Evolutionary conservation across 2,113 vertebrate genomes (phyloP).

Genomic region (Siniperca knerii): DNA sequence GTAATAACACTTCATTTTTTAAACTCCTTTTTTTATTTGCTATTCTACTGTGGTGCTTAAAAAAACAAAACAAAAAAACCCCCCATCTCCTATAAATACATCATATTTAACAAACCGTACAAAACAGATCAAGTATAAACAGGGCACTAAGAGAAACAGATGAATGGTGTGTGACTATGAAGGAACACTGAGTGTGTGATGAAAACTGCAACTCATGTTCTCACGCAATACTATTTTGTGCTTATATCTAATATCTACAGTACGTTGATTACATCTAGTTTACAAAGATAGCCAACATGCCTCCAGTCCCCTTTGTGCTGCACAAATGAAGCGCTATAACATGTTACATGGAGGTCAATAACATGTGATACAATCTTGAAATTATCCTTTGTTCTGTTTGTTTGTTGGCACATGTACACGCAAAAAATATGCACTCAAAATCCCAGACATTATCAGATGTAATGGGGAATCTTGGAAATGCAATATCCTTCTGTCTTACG

Average conservation of each 20-base stretch:
- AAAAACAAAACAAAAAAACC: constrained; percentile 46
- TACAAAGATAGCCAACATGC: neutral
- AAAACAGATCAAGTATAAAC: constrained; percentile 75
- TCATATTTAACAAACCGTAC: constrained; percentile 67
- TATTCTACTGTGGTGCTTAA: constrained; percentile 43
- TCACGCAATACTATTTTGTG: neutral
- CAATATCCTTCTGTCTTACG: neutral
- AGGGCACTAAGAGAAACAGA: constrained; percentile 50
- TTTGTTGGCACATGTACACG: too few species aligned
- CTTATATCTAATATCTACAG: constrained; percentile 28
- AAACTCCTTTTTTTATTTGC: constrained; percentile 19
- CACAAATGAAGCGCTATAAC: neutral
- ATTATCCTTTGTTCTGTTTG: neutral
- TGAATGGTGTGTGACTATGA: neutral
- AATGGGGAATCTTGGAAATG: neutral
- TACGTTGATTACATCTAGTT: neutral
- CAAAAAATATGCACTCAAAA: neutral
- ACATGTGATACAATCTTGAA: neutral
- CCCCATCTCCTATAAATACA: constrained; percentile 69
- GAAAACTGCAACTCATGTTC: neutral
- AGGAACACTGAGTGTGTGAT: constrained; percentile 11
- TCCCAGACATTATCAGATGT: neutral
- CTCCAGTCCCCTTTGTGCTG: neutral
- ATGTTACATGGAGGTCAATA: neutral
- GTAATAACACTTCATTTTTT: constrained; percentile 52